A percentile compares a stretch with the other conserved stretches of the same genome.
Conservation (phyloP, 2,113 vertebrate species). For the Sinocyclocheilus grahami region DNA sequence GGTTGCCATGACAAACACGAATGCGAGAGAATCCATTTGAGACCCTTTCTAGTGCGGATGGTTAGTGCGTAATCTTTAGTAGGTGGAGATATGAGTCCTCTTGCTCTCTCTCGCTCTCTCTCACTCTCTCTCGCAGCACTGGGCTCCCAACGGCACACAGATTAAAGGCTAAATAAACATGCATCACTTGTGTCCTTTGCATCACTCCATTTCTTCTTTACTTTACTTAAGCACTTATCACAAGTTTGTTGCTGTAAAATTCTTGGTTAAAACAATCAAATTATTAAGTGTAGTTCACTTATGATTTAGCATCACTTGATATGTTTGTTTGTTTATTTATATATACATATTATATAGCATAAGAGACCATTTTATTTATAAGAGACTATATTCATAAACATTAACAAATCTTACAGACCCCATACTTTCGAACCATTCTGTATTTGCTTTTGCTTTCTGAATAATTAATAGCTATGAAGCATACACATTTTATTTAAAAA, state of each 20-base stretch:
- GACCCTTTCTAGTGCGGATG: slow-evolving; percentile 11
- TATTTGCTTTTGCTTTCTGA: background rate
- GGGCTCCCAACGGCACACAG: background rate
- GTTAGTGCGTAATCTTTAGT: slow-evolving; percentile 12
- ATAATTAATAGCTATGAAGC: background rate
- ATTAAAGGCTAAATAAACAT: background rate
- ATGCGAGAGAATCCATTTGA: slow-evolving; percentile 36
- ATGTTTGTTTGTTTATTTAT: background rate
- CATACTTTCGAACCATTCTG: no score
- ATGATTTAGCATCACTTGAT: background rate
- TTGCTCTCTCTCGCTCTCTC: background rate
- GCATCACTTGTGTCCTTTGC: background rate
- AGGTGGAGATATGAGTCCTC: slow-evolving; percentile 15
- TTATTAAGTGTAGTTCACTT: background rate
- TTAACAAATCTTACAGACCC: no score
- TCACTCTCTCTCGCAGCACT: background rate
- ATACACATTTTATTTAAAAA: background rate
- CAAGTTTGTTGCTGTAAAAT: background rate
- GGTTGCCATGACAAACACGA: slow-evolving; percentile 56
- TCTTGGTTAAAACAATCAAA: background rate
- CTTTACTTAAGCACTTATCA: background rate
- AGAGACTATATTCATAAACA: background rate
- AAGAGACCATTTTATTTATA: background rate
- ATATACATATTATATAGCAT: background rate
- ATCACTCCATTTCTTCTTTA: background rate